A percentile compares a stretch with the other conserved stretches of the same genome.
Evolutionary conservation across 2,113 vertebrate genomes (phyloP).

Genomic region (Danio rerio): DNA sequence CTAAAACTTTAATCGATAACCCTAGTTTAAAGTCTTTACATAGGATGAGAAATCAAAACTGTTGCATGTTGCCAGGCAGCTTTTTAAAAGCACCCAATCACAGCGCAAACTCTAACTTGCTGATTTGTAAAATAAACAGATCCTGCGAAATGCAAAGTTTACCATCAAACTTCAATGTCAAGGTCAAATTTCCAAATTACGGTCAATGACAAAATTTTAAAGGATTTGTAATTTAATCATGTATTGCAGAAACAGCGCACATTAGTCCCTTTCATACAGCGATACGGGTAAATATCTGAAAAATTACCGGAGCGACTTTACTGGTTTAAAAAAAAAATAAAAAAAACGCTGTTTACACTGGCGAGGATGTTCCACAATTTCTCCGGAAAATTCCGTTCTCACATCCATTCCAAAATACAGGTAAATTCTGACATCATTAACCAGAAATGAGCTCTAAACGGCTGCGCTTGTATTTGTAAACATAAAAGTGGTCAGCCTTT

Average conservation of each 20-base stretch:
- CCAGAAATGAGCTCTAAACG: too few species aligned
- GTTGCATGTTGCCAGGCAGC: slow-evolving; percentile 50
- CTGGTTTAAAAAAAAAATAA: too few species aligned
- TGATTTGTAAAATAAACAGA: not conserved
- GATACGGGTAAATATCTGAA: too few species aligned
- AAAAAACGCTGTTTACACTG: too few species aligned
- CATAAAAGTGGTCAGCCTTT: too few species aligned
- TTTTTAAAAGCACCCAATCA: slow-evolving; percentile 17
- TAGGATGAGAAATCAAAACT: slow-evolving; percentile 16
- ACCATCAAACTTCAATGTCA: not conserved
- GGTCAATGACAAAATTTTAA: slow-evolving; percentile 52
- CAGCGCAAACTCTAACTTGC: slow-evolving; percentile 6
- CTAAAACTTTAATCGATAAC: slow-evolving; percentile 20
- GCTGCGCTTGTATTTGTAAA: too few species aligned
- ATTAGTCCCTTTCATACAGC: slow-evolving; percentile 53
- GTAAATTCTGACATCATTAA: too few species aligned
- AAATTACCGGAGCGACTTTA: too few species aligned
- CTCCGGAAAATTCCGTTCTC: too few species aligned
- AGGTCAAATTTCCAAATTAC: slow-evolving; percentile 27
- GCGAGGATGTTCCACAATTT: too few species aligned
- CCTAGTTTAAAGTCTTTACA: slow-evolving; percentile 17
- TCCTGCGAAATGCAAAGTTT: not conserved
- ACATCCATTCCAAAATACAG: too few species aligned
- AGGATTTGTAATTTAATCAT: slow-evolving; percentile 60
- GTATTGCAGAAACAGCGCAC: slow-evolving; percentile 64